These are phyloP conservation scores for Delphinapterus leucas DNA, from an alignment of 2,113 vertebrate genomes.

Conservation along the genomic window DNA sequence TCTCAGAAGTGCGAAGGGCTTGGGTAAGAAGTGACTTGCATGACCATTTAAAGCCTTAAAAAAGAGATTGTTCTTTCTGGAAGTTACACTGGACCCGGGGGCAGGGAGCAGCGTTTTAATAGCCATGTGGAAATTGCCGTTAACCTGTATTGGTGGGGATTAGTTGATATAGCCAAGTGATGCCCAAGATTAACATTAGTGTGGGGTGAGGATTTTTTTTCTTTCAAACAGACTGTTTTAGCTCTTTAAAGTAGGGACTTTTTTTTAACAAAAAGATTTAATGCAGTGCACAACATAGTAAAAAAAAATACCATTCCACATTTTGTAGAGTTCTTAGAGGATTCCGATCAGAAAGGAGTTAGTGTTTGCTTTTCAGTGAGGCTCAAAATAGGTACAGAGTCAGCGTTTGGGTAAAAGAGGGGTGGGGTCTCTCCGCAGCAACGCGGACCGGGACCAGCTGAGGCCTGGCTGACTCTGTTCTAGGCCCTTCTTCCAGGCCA, in stretches of 20 bases:
- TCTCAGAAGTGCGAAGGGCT: constrained; percentile 1
- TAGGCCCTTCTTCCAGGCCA: background rate
- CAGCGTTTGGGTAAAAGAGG: background rate
- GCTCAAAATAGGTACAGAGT: background rate
- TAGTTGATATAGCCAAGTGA: constrained; percentile 16
- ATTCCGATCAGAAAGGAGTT: background rate
- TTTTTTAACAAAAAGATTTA: constrained; percentile 1
- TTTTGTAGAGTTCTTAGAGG: background rate
- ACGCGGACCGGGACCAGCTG: accelerated
- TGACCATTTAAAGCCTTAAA: background rate
- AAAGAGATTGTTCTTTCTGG: background rate
- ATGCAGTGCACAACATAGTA: background rate
- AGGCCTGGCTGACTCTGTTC: background rate
- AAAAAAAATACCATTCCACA: background rate
- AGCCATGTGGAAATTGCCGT: constrained; percentile 22
- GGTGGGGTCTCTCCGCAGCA: accelerated
- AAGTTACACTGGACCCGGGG: constrained; percentile 40
- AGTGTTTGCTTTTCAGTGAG: background rate
- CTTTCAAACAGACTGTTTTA: constrained; percentile 43
- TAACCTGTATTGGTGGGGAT: background rate
- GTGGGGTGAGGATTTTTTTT: background rate
- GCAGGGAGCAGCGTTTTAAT: constrained; percentile 41
- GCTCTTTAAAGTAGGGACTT: background rate
- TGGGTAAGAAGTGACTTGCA: background rate
- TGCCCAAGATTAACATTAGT: background rate